Conservation (phyloP, 2,797 vertebrate genomes). For the Tolypeutes matacus region DNA sequence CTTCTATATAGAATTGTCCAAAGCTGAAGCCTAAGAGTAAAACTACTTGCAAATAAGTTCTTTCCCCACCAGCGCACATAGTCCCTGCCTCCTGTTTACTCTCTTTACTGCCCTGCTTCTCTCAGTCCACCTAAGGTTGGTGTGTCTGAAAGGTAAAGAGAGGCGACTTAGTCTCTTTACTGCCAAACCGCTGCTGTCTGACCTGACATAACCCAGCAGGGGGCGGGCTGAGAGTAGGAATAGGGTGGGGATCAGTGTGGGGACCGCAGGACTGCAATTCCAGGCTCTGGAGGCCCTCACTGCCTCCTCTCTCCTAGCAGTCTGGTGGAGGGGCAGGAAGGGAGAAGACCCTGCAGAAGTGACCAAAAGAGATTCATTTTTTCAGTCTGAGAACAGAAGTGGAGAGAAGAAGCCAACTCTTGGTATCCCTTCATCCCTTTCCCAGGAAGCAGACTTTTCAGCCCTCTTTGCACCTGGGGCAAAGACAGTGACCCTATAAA, state of each 20-base stretch:
- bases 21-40: not conserved
- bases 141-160: not conserved
- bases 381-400: conserved; percentile 45
- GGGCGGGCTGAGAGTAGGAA: not conserved
- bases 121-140: not conserved
- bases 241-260: not conserved
- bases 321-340: not conserved
- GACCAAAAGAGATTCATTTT: not conserved
- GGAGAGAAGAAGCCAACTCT: not conserved
- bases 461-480: not conserved
- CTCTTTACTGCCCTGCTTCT: not conserved
- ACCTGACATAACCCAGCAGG: conserved; percentile 53
- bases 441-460: conserved; percentile 38
- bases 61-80: not conserved
- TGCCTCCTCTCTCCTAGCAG: not conserved
- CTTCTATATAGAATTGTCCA: not conserved
- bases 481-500: not conserved
- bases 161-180: not conserved
- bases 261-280: not conserved
- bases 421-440: not conserved
- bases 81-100: not conserved
- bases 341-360: not conserved
- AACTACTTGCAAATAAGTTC: not conserved
- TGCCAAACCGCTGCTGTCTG: not conserved
- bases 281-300: not conserved